phyloP scores from a whole-genome alignment of 2,113 vertebrate genomes.

The Aspiorhynchus laticeps region DNA sequence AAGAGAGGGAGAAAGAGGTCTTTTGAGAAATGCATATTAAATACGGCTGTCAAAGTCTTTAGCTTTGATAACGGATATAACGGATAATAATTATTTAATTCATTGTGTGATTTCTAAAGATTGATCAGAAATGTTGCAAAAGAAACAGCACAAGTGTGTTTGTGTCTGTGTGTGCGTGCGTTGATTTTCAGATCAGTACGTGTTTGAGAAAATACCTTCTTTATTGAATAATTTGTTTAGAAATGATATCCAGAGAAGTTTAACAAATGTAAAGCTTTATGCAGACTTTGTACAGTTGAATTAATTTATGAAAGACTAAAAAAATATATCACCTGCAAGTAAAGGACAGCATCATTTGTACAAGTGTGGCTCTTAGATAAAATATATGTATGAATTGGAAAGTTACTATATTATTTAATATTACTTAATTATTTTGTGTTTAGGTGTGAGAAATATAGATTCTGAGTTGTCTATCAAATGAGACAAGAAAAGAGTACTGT shows the following conservation, averaged over 20 bases:
- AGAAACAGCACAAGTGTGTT: not conserved
- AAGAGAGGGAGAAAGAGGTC: not conserved
- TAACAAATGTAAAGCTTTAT: not conserved
- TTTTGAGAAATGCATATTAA: slow-evolving; percentile 10
- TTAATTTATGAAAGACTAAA: not conserved
- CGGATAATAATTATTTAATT: not conserved
- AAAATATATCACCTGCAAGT: not conserved
- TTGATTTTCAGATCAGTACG: not conserved
- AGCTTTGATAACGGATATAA: not conserved
- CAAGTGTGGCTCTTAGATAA: not conserved
- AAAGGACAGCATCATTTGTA: not conserved
- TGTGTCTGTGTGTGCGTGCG: not conserved
- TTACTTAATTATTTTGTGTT: not conserved
- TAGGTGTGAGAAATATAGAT: not conserved
- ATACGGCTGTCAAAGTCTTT: slow-evolving; percentile 8
- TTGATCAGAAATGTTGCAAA: not conserved
- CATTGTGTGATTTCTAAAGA: slow-evolving; percentile 1
- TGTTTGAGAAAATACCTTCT: not conserved
- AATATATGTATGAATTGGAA: not conserved
- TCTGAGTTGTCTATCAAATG: not conserved
- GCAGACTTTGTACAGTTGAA: not conserved
- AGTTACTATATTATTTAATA: not conserved
- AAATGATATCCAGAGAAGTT: not conserved
- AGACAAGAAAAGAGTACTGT: not conserved
- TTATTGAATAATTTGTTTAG: not conserved